Evolutionary conservation across 2,797 vertebrate species (phyloP).

Genomic region (Masticophis lateralis): DNA sequence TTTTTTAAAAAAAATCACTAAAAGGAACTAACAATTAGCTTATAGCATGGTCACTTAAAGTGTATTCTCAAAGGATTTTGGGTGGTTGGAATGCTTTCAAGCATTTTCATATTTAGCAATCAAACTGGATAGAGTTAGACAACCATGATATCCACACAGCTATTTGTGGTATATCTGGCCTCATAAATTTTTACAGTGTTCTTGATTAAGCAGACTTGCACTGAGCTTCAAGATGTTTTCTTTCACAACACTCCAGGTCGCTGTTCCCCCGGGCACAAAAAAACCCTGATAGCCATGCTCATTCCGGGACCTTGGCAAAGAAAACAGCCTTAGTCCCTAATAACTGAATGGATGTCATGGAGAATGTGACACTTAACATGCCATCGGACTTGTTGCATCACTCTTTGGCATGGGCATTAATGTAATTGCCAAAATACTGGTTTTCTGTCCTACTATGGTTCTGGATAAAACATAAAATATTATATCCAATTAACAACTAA

Average conservation of each 20-base stretch:
- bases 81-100: neutral
- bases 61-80: neutral
- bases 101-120: neutral
- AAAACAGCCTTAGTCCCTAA: neutral
- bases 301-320: neutral
- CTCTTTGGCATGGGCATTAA: neutral
- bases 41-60: neutral
- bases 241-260: neutral
- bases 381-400: neutral
- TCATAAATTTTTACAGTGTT: neutral
- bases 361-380: neutral
- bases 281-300: neutral
- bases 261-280: neutral
- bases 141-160: neutral
- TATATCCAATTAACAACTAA: neutral
- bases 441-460: neutral
- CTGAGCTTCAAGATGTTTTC: neutral
- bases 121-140: neutral
- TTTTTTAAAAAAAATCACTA: conserved; percentile 34
- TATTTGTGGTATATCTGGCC: neutral
- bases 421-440: neutral
- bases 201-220: neutral
- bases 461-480: neutral
- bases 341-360: neutral
- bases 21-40: neutral